Base-by-base conservation (phyloP, 2,113 vertebrate genomes). In the Centropristis striata region DNA sequence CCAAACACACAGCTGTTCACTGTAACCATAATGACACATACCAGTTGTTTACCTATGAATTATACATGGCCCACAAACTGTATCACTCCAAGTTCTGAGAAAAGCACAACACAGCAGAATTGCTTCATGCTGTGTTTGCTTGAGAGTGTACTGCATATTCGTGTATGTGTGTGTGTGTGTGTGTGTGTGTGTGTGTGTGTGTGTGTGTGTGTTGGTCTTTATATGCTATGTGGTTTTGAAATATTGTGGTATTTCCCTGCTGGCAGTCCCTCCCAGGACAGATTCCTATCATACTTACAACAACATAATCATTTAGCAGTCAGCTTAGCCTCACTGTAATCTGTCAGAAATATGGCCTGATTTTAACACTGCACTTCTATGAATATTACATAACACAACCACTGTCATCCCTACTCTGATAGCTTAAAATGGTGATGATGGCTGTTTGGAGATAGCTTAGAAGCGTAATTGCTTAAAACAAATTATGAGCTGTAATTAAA, bases 41-140 rank as follows among this genome's bases (percentile, higher is more conserved):
- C 50, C 58, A 5, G 47, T 86, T 91, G 85, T 90, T 86, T 86
- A 80, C 79, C 59, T 69, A 83, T 90, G 83, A 87, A 92, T 93
- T 89, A 92, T 82, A 81, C 80, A 91, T 86, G 71, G 63, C 50
- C 78, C 57, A 4, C 67, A 78, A 41, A 53, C 32, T 44, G 27
- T 27, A 75, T 88, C 74, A 23, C 71, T 77, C 82, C 58, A 51
- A 73, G 69, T 83, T 78, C 79, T 76, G 70, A 42, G 63, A 86
- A 54, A 67, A 85, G 57, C 78, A 58, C 59, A 85, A 64, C 75
- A 8, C 67, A 77, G 74, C 87, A 86, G 46, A 88, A 85, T 61
- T n/a, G 12, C 82, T 84, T 78, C 75, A 69, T 60, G 68, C 63
- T 61, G 32, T 18, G 4, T 85, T 78, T 50, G 74, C 81, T 59